A percentile compares a stretch with the other conserved stretches of the same genome.
phyloP scores from a whole-genome alignment of 1,140 invertebrate species.

The Rhyacophila brunnea region DNA sequence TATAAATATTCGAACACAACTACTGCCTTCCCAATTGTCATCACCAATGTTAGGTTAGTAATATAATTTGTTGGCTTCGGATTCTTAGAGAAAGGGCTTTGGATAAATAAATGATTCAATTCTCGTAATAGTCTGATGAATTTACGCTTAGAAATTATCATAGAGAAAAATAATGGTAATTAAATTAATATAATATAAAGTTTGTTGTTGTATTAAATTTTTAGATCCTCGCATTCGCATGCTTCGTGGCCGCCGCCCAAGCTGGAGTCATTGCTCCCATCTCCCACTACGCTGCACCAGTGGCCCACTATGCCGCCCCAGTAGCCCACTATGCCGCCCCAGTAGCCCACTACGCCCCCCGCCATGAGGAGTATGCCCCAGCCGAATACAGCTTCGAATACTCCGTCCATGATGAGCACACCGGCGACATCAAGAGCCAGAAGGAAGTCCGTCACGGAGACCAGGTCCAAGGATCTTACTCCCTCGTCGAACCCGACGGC shows the following conservation, averaged over 20 bases:
- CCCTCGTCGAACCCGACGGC: conserved; percentile 63
- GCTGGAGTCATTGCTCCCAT: conserved; percentile 34
- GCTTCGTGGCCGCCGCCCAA: conserved; percentile 31
- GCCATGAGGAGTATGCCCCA: conserved; percentile 33
- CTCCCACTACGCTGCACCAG: conserved; percentile 24
- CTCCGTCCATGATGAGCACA: conserved; percentile 54
- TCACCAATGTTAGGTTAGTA: too few relatives aligned
- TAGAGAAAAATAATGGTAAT: too few relatives aligned
- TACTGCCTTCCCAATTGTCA: too few relatives aligned
- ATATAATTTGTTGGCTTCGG: too few relatives aligned
- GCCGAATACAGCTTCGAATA: conserved; percentile 56
- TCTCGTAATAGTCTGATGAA: too few relatives aligned
- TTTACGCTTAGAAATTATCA: too few relatives aligned
- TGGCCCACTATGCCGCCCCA: conserved; percentile 36
- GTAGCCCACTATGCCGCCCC: conserved; percentile 16
- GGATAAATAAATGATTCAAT: too few relatives aligned
- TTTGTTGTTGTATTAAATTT: conserved; percentile 8
- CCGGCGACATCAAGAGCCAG: conserved; percentile 57
- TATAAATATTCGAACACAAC: too few relatives aligned
- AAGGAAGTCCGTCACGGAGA: conserved; percentile 55
- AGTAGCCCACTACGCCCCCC: conserved; percentile 29
- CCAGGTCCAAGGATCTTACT: conserved; percentile 55
- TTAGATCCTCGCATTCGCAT: conserved; percentile 28
- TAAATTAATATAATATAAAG: not conserved
- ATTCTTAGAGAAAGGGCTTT: too few relatives aligned